phyloP scores from a whole-genome alignment of 1,140 invertebrate genomes.

The Caenorhabditis briggsae region DNA sequence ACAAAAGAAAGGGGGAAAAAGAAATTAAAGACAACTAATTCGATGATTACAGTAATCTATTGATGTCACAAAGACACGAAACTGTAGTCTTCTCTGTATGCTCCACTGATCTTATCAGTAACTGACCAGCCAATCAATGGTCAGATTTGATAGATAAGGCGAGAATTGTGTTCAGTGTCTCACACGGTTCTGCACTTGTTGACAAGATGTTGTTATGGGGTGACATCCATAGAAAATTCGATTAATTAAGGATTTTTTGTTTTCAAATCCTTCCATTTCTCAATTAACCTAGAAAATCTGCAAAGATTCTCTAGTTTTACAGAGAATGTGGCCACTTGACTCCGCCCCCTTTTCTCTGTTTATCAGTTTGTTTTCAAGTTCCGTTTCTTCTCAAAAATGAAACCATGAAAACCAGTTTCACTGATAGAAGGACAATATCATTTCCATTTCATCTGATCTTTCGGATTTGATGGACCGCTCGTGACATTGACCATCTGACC shows the following conservation, averaged over 20 bases:
- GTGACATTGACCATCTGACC: slow-evolving; percentile 39
- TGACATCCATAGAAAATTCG: too few relatives aligned
- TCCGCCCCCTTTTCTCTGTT: background rate
- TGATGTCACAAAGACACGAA: background rate
- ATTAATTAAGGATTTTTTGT: too few relatives aligned
- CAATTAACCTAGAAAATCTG: background rate
- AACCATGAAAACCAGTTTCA: background rate
- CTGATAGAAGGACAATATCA: background rate
- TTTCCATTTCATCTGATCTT: slow-evolving; percentile 33
- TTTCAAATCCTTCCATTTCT: too few relatives aligned
- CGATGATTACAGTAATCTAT: too few relatives aligned
- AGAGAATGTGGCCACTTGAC: background rate
- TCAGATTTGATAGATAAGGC: background rate
- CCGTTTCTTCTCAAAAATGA: background rate
- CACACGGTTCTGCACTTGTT: background rate
- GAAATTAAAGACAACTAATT: too few relatives aligned
- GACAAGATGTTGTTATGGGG: too few relatives aligned
- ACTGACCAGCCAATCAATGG: background rate
- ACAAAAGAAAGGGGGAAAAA: background rate
- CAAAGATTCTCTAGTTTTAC: background rate
- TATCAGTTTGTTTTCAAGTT: slow-evolving; percentile 27
- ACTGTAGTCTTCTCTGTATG: background rate
- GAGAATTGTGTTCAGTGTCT: background rate
- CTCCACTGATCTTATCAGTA: background rate
- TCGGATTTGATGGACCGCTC: background rate